Base-by-base conservation (phyloP, 2,113 vertebrate genomes). In the Pelusios castaneus region DNA sequence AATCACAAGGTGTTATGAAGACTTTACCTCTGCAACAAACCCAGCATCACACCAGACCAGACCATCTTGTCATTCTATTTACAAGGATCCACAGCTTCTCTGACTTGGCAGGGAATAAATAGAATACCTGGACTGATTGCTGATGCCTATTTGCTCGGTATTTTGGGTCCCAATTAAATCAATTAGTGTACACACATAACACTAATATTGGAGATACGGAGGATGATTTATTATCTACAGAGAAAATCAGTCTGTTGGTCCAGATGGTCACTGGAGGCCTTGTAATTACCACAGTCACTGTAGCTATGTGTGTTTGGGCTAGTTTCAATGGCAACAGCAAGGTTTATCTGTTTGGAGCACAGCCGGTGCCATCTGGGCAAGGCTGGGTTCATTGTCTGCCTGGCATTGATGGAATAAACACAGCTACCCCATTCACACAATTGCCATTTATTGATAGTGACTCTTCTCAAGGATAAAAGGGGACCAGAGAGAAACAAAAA, bases 191-290 rank as follows among this genome's bases (percentile, higher is more conserved):
- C 88, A 85, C 81, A 86, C 89, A 2, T 79, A 89, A 0, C 11
- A 89, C 95, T 96, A 90, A 95, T 94, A 85, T 21, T 55, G 85
- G 85, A 96, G 87, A 89, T 89, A 49, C 80, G 54, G 90, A 84
- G 92, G 85, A 94, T 80, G 89, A 13, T 96, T 92, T 70, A 82
- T 85, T 16, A 88, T 87, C 93, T 88, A 96, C 75, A 89, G 4
- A 88, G 95, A 76, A 93, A 95, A 90, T 49, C 79, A 56, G 95
- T 85, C 93, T 87, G 78, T 47, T 87, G 73, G 95, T 85, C 93
- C 95, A 96, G 96, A 97, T 97, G 95, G 95, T 84, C 95, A 94
- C 95, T 88, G 90, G 95, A 94, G 97, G 95, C 80, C 3, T 93
- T 86, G 93, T 84, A 85, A 97, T 95, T 84, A 76, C 96, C 93